Evolutionary conservation across 2,797 vertebrate species (phyloP), one percentile per base, ranked within the genome.

Genomic region (Lepidocolaptes lacrymiger): DNA sequence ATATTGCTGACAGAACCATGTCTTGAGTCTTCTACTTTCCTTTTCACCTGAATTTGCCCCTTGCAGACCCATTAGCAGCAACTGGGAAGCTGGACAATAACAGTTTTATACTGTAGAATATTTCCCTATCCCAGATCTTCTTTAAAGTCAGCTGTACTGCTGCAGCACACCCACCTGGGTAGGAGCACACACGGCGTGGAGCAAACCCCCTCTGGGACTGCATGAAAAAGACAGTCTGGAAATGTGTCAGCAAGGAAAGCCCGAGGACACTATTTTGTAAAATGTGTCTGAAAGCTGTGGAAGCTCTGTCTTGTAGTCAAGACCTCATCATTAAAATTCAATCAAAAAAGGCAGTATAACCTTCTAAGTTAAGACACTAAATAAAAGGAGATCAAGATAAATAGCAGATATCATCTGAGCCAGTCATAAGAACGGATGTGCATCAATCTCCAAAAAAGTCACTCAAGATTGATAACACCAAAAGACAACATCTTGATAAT

Each of bases 301-400:
- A 93, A 96, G 61, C 74, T 49, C 95, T 95, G 69, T 93, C 91
- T 95, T 88, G 77, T 82, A 91, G 62, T 66, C 78, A 97, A 95
- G 77, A 93, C 76, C 78, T 97, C 73, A 91, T 90, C 78, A 85
- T 88, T 96, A 96, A 95, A 95, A 97, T 97, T 96, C 93, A 94
- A 85, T 95, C 96, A 92, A 93, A 93, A 94, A 54, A 91, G 95
- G 89, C 91, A 96, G 89, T 71, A 91, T 96, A 89, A 95, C 73
- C 78, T 96, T 97, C 94, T 61, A 94, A 96, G 91, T 97, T 97
- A 97, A 97, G 98, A 94, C 92, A 95, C 91, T 96, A 97, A 98
- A 98, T 98, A 98, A 98, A 98, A 98, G 97, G 97, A 98, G 98
- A 98, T 98, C 97, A 97, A 98, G 98, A 99, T 98, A 98, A 98